Evolutionary conservation across 2,888 invertebrate genomes (phyloP), one percentile per base, ranked within the genome.

Genomic region (Campoletis raptor): DNA sequence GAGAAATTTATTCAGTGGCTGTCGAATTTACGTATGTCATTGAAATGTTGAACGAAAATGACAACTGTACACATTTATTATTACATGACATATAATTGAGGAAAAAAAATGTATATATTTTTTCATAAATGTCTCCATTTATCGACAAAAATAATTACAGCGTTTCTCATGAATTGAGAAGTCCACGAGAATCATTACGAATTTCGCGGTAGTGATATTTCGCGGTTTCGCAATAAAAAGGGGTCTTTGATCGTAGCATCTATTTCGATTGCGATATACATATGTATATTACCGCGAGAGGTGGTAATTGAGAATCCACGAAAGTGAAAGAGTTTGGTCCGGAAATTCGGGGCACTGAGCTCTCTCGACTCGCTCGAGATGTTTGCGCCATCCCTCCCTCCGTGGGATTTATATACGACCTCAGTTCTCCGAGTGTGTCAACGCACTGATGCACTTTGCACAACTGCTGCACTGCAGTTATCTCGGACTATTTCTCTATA

Each of bases 371-470:
- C 42, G 69, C 83, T 57, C 81, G 61, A 72, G 72, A 79, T 57
- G 48, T 52, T 48, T n/a, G 37, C 57, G 70, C 6, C n/a, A 37
- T 81, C 57, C 30, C 42, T 61, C 40, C 70, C 66, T 24, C 21
- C 42, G 77, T 36, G 77, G 67, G 83, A 88, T 88, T 87, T 88
- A 88, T 88, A 61, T 42, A 81, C 40, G 52, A 74, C 64, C 79
- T 64, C 74, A 73, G 45, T 67, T 15, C 40, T 45, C 70, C 84
- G 86, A 84, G 78, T 88, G 81, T 87, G 87, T 88, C 83, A 87
- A 87, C 83, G 78, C 81, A 81, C 69, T 73, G 77, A 82, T 82
- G 76, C 69, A 82, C 69, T 69, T 82, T 82, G 61, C 81, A 73
- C 52, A 54, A 67, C 48, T 73, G 80, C 61, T 52, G 81, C 81